phyloP scores from a whole-genome alignment of 2,113 vertebrate genomes.

The Etheostoma spectabile region DNA sequence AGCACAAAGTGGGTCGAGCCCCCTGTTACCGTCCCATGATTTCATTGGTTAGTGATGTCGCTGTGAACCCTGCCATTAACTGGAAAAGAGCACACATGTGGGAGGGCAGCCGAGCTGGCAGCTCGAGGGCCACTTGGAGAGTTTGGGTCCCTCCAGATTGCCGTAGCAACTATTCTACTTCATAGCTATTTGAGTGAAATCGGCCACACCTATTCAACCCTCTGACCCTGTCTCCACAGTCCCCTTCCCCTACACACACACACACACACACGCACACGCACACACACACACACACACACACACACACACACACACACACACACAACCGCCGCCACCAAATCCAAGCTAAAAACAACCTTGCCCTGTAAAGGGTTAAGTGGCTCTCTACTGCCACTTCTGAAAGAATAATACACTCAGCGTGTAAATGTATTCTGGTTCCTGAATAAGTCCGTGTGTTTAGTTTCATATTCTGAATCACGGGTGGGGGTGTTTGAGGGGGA shows the following conservation, averaged over 20 bases:
- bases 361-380: slow-evolving; percentile 79
- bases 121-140: slow-evolving; percentile 70
- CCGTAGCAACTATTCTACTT: slow-evolving; percentile 76
- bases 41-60: slow-evolving; percentile 66
- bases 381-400: slow-evolving; percentile 77
- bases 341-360: slow-evolving; percentile 72
- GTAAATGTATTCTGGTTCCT: slow-evolving; percentile 77
- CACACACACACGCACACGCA: slow-evolving; percentile 50
- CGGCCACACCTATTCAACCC: slow-evolving; percentile 54
- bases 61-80: slow-evolving; percentile 61
- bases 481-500: slow-evolving; percentile 60
- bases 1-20: slow-evolving; percentile 70
- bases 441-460: slow-evolving; percentile 78
- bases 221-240: slow-evolving; percentile 49
- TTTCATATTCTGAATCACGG: slow-evolving; percentile 77
- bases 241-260: slow-evolving; percentile 40
- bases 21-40: slow-evolving; percentile 64
- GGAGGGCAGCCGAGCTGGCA: slow-evolving; percentile 64
- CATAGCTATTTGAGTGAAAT: slow-evolving; percentile 71
- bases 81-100: slow-evolving; percentile 52
- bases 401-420: slow-evolving; percentile 82
- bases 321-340: slow-evolving; percentile 31
- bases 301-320: slow-evolving; percentile 46
- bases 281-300: slow-evolving; percentile 54
- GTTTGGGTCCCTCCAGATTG: slow-evolving; percentile 69